phyloP scores from a whole-genome alignment of 2,888 invertebrate species.

The Chaetoderma sp. region DNA sequence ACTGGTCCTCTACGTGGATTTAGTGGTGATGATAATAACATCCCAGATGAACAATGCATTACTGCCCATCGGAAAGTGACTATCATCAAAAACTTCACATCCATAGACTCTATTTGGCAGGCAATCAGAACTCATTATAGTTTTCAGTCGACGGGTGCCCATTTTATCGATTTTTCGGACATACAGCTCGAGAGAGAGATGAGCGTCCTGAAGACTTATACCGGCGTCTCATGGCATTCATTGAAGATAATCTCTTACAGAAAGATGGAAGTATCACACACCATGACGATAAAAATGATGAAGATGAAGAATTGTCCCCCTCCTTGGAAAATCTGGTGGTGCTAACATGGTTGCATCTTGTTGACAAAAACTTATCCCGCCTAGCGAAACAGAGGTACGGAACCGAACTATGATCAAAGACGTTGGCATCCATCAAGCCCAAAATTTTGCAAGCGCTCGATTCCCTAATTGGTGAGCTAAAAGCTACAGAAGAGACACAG shows the following conservation, averaged over 20 bases:
- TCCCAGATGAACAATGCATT: neutral
- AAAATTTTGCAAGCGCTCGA: no score
- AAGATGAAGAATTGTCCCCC: slow-evolving; percentile 18
- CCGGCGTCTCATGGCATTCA: slow-evolving; percentile 6
- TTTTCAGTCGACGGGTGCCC: no score
- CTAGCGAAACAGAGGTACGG: slow-evolving; percentile 5
- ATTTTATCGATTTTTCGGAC: no score
- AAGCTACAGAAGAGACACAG: neutral
- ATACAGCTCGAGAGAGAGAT: slow-evolving; percentile 4
- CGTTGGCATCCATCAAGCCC: no score
- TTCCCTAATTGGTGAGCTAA: neutral
- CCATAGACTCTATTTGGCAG: slow-evolving; percentile 22
- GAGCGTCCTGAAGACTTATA: slow-evolving; percentile 15
- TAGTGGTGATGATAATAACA: neutral
- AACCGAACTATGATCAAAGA: neutral
- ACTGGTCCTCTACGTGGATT: slow-evolving; percentile 5
- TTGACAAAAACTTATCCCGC: neutral
- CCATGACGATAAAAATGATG: neutral
- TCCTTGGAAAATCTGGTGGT: slow-evolving; percentile 10
- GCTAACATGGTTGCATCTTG: neutral
- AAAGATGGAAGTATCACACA: slow-evolving; percentile 13
- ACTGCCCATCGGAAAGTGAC: neutral
- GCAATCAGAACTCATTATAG: slow-evolving; percentile 1
- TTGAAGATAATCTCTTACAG: no score
- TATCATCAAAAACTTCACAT: slow-evolving; percentile 23